Conservation (phyloP, 2,113 vertebrate genomes). For the Cyprinus carpio region DNA sequence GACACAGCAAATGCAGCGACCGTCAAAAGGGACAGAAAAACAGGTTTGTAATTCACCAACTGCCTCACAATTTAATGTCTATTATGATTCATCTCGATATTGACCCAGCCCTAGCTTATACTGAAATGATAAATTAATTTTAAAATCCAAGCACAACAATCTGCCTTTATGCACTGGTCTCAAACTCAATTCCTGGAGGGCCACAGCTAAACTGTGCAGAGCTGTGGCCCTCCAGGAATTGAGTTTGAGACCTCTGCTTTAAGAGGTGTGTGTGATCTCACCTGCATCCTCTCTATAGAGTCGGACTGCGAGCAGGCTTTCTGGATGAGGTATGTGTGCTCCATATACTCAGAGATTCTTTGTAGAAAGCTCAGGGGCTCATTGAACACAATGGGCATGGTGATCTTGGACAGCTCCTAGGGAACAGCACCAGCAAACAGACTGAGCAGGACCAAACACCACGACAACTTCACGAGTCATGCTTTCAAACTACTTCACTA, state of each 20-base stretch:
- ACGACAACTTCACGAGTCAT: neutral
- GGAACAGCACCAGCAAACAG: neutral
- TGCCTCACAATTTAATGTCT: too few relatives aligned
- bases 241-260: too few relatives aligned
- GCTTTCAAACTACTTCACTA: neutral
- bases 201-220: too few relatives aligned
- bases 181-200: too few relatives aligned
- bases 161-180: too few relatives aligned
- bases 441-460: neutral
- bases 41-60: too few relatives aligned
- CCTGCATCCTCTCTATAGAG: slow-evolving; percentile 93
- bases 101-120: neutral
- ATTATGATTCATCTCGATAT: neutral
- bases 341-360: slow-evolving; percentile 97
- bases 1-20: slow-evolving; percentile 89
- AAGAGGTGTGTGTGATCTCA: slow-evolving; percentile 53
- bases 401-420: slow-evolving; percentile 97
- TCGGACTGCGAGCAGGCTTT: slow-evolving; percentile 82
- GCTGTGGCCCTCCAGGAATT: too few relatives aligned
- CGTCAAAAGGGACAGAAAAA: slow-evolving; percentile 53
- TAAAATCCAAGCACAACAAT: neutral
- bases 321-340: slow-evolving; percentile 93
- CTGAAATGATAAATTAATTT: neutral
- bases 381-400: slow-evolving; percentile 95
- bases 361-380: slow-evolving; percentile 97